Evolutionary conservation across 2,113 vertebrate species (phyloP).

Genomic region (Macquaria australasica): DNA sequence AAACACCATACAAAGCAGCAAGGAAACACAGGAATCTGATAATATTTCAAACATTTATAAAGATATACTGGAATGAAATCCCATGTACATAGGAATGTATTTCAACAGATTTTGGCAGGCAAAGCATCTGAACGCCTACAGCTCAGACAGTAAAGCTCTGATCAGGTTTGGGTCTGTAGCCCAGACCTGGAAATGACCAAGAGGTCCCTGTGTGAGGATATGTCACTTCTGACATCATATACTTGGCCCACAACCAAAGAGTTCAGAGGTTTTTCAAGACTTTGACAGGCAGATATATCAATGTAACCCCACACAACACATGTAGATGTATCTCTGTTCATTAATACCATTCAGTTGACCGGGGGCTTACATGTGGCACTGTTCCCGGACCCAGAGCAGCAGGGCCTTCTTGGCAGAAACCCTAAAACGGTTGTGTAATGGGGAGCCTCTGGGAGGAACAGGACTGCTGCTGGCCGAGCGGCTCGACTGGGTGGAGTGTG

Average conservation of each 20-base stretch:
- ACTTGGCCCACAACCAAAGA: not conserved
- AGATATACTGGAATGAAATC: not conserved
- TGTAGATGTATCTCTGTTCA: not conserved
- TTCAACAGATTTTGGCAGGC: not conserved
- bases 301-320: not conserved
- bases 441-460: conserved; percentile 82
- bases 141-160: not conserved
- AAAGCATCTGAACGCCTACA: not conserved
- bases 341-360: not conserved
- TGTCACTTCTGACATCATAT: not conserved
- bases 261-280: not conserved
- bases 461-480: conserved; percentile 85
- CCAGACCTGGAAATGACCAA: not conserved
- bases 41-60: not conserved
- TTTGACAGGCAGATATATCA: not conserved
- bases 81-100: not conserved
- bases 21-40: not conserved
- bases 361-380: conserved; percentile 88
- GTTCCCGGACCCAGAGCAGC: conserved; percentile 93
- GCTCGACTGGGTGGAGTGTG: conserved; percentile 84
- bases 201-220: not conserved
- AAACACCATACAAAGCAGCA: not conserved
- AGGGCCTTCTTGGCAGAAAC: conserved; percentile 94
- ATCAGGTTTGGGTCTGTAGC: conserved; percentile 1
- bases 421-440: conserved; percentile 88